These are phyloP conservation scores for Saturnia pavonia DNA, from an alignment of 2,888 invertebrate genomes.

Conservation along the genomic window DNA sequence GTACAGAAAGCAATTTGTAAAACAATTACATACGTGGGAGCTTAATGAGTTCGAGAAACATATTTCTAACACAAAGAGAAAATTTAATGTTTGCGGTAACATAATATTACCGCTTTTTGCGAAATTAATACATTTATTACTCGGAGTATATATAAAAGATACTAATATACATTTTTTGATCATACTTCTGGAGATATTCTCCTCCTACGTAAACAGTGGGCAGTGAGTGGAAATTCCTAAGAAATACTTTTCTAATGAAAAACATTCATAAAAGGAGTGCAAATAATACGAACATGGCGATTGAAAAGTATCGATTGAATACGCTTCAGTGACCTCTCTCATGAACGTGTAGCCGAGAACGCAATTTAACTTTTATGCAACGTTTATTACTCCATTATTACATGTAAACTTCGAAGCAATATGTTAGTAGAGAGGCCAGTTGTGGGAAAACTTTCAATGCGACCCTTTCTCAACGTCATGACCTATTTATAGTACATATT, in stretches of 20 bases:
- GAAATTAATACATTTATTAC: constrained; percentile 36
- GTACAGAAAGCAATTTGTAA: constrained; percentile 17
- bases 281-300: constrained; percentile 16
- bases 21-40: constrained; percentile 13
- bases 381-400: constrained; percentile 24
- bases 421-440: constrained; percentile 6
- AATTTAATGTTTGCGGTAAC: constrained; percentile 17
- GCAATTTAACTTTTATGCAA: constrained; percentile 23
- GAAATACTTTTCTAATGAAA: background rate
- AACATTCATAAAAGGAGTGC: constrained; percentile 15
- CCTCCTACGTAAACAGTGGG: constrained; percentile 23
- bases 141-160: constrained; percentile 29
- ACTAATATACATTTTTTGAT: constrained; percentile 23
- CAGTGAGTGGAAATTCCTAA: background rate
- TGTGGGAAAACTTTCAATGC: constrained; percentile 17
- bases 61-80: constrained; percentile 18
- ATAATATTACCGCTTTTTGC: constrained; percentile 28
- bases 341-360: constrained; percentile 17
- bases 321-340: constrained; percentile 10
- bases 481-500: constrained; percentile 27
- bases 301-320: constrained; percentile 18
- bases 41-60: constrained; percentile 18
- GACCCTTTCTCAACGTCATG: constrained; percentile 25
- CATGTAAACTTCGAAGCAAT: constrained; percentile 17
- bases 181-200: constrained; percentile 27